phyloP scores from a whole-genome alignment of 2,797 vertebrate species.

The Bovichtus variegatus region DNA sequence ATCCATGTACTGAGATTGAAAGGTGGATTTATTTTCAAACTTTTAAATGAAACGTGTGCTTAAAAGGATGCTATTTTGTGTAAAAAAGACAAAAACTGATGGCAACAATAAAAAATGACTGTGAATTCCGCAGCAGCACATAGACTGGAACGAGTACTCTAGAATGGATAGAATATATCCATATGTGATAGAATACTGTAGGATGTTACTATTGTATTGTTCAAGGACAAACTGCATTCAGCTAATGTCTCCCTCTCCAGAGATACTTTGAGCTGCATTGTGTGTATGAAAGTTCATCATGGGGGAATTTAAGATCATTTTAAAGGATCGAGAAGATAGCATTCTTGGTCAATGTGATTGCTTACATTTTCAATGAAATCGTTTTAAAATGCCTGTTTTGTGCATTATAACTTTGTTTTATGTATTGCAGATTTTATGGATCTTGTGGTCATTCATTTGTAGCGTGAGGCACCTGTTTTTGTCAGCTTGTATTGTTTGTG shows the following conservation, averaged over 20 bases:
- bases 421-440: too few species aligned
- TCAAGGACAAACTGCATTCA: background rate
- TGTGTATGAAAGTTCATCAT: background rate
- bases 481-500: too few species aligned
- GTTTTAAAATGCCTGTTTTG: too few species aligned
- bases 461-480: too few species aligned
- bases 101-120: background rate
- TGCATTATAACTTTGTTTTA: too few species aligned
- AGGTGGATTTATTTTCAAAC: background rate
- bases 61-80: background rate
- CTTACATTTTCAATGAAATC: too few species aligned
- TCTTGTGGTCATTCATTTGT: too few species aligned
- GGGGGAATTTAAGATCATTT: too few species aligned
- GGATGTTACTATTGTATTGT: background rate
- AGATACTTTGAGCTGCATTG: background rate
- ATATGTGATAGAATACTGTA: background rate
- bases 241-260: background rate
- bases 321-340: too few species aligned
- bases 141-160: background rate
- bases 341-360: too few species aligned
- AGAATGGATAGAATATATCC: background rate
- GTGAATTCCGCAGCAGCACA: background rate
- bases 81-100: background rate
- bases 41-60: background rate
- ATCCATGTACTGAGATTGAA: background rate